These are phyloP conservation scores for honey bee (Apis mellifera) DNA, from an alignment of 1,140 invertebrate species.

Conservation along the genomic window DNA sequence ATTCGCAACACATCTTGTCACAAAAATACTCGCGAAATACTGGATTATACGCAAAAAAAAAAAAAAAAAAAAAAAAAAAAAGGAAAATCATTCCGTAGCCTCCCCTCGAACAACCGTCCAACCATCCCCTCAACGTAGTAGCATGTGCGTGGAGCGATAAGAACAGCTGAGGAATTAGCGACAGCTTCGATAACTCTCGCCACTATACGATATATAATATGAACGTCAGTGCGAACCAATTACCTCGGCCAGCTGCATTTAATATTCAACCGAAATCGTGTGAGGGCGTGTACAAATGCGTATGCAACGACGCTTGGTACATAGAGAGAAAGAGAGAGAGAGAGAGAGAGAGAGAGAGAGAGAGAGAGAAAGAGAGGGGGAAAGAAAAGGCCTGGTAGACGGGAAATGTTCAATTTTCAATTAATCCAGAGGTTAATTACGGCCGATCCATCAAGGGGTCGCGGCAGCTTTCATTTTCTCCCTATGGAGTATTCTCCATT, in stretches of 20 bases:
- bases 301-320: too few relatives aligned
- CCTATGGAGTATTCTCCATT: slow-evolving; percentile 19
- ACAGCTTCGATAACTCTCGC: slow-evolving; percentile 60
- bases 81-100: neutral
- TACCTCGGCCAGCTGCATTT: slow-evolving; percentile 46
- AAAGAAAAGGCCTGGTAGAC: neutral
- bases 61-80: too few relatives aligned
- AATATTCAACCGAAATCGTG: slow-evolving; percentile 34
- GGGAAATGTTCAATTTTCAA: slow-evolving; percentile 52
- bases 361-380: too few relatives aligned
- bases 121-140: neutral
- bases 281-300: neutral
- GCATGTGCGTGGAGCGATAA: slow-evolving; percentile 60
- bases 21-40: too few relatives aligned
- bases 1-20: too few relatives aligned
- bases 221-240: slow-evolving; percentile 50
- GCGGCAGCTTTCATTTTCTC: slow-evolving; percentile 27
- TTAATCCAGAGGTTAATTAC: slow-evolving; percentile 46
- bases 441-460: slow-evolving; percentile 39
- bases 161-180: slow-evolving; percentile 70
- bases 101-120: neutral
- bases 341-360: too few relatives aligned
- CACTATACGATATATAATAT: slow-evolving; percentile 31
- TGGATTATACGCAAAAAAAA: too few relatives aligned
- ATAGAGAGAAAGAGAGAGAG: neutral